phyloP scores from a whole-genome alignment of 1,140 invertebrate species.

The Nautilus pompilius region DNA sequence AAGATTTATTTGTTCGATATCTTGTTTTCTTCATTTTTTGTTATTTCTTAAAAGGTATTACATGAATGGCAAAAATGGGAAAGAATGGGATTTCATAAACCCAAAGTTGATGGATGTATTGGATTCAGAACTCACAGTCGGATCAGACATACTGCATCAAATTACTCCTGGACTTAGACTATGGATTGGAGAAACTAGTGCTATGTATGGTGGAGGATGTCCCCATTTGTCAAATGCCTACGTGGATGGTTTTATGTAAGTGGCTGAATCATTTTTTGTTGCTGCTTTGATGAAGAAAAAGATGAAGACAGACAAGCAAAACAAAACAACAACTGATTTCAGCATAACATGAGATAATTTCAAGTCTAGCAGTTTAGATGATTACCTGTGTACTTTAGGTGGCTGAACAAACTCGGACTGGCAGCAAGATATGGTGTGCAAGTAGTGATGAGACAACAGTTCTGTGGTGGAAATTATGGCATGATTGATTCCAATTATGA shows the following conservation, averaged over 20 bases:
- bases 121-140: conserved; percentile 60
- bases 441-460: conserved; percentile 3
- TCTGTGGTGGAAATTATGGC: conserved; percentile 5
- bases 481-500: background rate
- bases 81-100: conserved; percentile 66
- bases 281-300: background rate
- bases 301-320: too few species aligned
- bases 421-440: background rate
- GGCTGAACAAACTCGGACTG: conserved; percentile 7
- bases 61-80: conserved; percentile 66
- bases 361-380: background rate
- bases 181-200: conserved; percentile 75
- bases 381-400: conserved; percentile 47
- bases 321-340: too few species aligned
- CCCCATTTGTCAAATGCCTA: conserved; percentile 68
- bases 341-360: too few species aligned
- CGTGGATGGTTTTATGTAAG: conserved; percentile 64
- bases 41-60: conserved; percentile 63
- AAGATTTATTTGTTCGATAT: too few species aligned
- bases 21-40: too few species aligned
- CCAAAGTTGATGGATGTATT: conserved; percentile 64
- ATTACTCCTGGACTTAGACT: conserved; percentile 66
- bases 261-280: conserved; percentile 4
- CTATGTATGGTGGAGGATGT: conserved; percentile 73
- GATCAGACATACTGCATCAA: conserved; percentile 66